Evolutionary conservation across 2,888 invertebrate species (phyloP).

Genomic region (Dorcus parallelipipedus): DNA sequence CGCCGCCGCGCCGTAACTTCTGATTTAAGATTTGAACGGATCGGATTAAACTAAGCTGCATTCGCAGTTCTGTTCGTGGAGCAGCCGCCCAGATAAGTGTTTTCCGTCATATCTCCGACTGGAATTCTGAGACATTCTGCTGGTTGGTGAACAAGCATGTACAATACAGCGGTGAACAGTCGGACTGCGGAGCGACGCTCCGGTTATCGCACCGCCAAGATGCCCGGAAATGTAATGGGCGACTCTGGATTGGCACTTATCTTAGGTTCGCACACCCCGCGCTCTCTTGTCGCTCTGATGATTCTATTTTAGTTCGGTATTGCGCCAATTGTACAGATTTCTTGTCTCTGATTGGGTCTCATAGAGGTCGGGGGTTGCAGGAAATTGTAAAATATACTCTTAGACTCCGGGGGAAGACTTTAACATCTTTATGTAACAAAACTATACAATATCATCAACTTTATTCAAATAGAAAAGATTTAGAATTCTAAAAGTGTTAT

Average conservation of each 20-base stretch:
- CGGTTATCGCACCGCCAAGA: conserved; percentile 9
- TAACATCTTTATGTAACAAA: background rate
- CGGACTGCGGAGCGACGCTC: conserved; percentile 20
- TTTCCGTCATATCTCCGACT: background rate
- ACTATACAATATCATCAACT: too few species aligned
- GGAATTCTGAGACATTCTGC: too few species aligned
- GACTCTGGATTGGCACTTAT: conserved; percentile 31
- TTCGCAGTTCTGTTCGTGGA: conserved; percentile 32
- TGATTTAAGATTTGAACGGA: conserved; percentile 45
- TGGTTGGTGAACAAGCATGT: too few species aligned
- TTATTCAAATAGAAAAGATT: too few species aligned
- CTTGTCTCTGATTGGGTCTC: conserved; percentile 37
- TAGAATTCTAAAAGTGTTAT: too few species aligned
- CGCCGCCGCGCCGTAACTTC: conserved; percentile 40
- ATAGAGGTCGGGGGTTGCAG: background rate
- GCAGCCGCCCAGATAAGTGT: conserved; percentile 8
- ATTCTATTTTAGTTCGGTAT: conserved; percentile 31
- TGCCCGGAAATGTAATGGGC: conserved; percentile 21
- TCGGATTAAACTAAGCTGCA: conserved; percentile 43
- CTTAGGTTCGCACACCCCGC: conserved; percentile 31
- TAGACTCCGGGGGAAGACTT: background rate
- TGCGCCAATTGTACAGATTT: conserved; percentile 39
- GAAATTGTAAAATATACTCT: conserved; percentile 4
- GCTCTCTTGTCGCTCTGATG: conserved; percentile 29
- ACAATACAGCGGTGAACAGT: conserved; percentile 7